Conservation (phyloP, 2,113 vertebrate species). For the Ophthalmolycus amberensis region DNA sequence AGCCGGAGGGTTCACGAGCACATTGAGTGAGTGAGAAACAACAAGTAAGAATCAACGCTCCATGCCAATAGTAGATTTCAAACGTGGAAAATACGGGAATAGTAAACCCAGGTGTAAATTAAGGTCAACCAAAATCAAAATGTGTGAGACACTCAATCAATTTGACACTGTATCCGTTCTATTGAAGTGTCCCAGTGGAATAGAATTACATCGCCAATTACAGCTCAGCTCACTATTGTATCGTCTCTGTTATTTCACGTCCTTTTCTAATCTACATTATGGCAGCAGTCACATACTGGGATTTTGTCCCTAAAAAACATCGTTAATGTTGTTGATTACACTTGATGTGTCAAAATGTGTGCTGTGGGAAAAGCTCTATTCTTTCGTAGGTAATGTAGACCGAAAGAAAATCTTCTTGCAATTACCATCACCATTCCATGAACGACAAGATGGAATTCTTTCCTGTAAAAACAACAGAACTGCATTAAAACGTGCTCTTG, state of each 20-base stretch:
- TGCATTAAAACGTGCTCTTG: neutral
- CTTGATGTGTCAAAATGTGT: neutral
- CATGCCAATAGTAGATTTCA: neutral
- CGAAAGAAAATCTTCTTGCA: neutral
- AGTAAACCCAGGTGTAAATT: neutral
- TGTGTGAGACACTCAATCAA: neutral
- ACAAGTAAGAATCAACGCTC: neutral
- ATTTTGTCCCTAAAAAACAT: too few relatives aligned
- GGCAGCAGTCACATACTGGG: too few relatives aligned
- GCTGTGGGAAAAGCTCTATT: neutral
- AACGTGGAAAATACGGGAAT: neutral
- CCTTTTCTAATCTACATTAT: too few relatives aligned
- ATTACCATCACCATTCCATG: constrained; percentile 79
- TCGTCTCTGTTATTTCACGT: too few relatives aligned
- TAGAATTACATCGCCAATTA: neutral
- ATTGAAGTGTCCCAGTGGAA: neutral
- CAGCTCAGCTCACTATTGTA: neutral
- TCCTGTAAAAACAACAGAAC: constrained; percentile 39
- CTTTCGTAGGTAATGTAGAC: neutral
- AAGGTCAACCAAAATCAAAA: neutral
- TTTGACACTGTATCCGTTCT: neutral
- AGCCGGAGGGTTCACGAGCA: neutral
- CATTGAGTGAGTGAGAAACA: neutral
- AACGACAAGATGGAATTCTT: constrained; percentile 59
- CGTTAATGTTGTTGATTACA: neutral